Percentiles rank a stretch among this genome's conserved stretches.
phyloP scores from a whole-genome alignment of 2,797 vertebrate genomes.

The Gobionotothen gibberifrons region DNA sequence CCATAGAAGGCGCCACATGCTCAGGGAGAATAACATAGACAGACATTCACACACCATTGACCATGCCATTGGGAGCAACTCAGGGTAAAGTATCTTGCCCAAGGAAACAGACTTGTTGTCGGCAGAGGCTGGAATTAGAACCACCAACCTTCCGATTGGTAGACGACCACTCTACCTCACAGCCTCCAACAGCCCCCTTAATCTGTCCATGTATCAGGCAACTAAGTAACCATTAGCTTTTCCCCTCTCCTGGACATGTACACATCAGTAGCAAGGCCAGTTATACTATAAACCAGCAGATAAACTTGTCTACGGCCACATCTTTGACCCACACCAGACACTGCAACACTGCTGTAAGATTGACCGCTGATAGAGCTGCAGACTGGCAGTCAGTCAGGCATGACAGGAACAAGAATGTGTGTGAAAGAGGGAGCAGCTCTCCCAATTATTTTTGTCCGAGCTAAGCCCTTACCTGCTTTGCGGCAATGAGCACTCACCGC shows the following conservation, averaged over 20 bases:
- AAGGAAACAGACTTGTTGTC: no score
- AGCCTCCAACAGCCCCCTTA: no score
- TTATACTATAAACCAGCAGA: conserved; percentile 9
- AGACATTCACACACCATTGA: no score
- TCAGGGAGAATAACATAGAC: no score
- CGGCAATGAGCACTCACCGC: conserved; percentile 39
- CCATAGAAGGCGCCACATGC: no score
- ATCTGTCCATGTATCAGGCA: background rate
- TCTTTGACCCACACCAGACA: conserved; percentile 4
- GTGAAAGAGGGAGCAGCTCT: conserved; percentile 18
- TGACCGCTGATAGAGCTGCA: conserved; percentile 29
- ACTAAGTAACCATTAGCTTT: background rate
- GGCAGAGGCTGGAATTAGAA: no score
- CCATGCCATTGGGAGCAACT: no score
- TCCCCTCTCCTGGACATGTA: background rate
- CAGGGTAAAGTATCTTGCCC: no score
- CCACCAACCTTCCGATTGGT: no score
- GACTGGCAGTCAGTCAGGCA: background rate
- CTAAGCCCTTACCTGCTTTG: conserved; percentile 15
- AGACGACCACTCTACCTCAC: no score
- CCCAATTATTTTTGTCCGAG: conserved; percentile 46
- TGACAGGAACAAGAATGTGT: conserved; percentile 9
- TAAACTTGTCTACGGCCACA: conserved; percentile 2
- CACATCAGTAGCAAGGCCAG: background rate
- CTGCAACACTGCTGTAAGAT: conserved; percentile 3